Conservation (phyloP, 1,140 invertebrate species). For the Lepidurus arcticus region DNA sequence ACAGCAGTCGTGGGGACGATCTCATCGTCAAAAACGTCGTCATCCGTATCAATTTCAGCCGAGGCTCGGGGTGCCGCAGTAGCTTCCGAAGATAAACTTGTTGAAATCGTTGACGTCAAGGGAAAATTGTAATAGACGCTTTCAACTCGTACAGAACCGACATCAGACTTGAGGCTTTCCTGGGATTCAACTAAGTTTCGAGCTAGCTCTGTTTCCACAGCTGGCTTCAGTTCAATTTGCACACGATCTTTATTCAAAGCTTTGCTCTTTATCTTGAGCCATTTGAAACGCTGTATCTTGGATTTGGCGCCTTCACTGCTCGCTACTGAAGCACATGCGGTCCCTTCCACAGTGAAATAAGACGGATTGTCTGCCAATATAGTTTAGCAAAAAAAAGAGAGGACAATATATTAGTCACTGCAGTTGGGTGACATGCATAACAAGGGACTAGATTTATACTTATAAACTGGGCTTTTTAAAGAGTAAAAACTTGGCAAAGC, state of each 20-base stretch:
- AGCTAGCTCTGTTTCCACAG: neutral
- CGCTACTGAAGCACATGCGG: neutral
- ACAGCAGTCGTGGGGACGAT: neutral
- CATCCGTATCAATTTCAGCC: conserved; percentile 24
- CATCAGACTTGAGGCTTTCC: neutral
- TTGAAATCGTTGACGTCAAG: neutral
- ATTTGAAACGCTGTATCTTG: conserved; percentile 23
- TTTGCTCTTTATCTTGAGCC: conserved; percentile 28
- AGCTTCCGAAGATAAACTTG: neutral
- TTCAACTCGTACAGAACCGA: neutral
- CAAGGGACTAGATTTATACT: neutral
- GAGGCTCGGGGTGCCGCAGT: neutral
- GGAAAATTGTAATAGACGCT: neutral
- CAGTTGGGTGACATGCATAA: neutral
- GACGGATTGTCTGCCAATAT: conserved; percentile 29
- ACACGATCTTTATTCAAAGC: neutral
- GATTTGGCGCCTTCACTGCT: neutral
- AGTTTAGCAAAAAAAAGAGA: neutral
- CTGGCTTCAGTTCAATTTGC: conserved; percentile 22
- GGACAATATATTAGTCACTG: neutral
- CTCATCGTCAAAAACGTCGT: conserved; percentile 27
- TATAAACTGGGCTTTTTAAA: neutral
- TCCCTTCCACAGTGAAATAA: conserved; percentile 23
- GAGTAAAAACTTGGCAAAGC: neutral
- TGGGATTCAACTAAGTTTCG: neutral